Percentiles rank a stretch among this genome's conserved stretches.
Conservation (phyloP, 2,888 invertebrate species). For the Ochropleura leucogaster region DNA sequence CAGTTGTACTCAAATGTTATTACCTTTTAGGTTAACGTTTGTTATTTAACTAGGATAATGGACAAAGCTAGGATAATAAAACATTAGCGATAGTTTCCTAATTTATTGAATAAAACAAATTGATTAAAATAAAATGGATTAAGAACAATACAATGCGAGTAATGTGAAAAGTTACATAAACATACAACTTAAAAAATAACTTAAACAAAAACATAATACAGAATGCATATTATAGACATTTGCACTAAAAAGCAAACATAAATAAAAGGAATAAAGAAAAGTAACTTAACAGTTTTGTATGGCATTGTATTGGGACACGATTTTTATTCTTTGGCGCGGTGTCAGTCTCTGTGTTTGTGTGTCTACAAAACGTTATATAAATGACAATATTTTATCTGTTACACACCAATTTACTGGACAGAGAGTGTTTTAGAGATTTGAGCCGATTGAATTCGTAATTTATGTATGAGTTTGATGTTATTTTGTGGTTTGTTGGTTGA, state of each 20-base stretch:
- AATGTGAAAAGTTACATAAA: background rate
- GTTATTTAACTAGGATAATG: background rate
- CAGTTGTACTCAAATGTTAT: background rate
- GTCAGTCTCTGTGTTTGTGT: conserved; percentile 78
- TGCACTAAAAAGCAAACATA: conserved; percentile 4
- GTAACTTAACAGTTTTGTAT: conserved; percentile 57
- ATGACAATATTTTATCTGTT: conserved; percentile 71
- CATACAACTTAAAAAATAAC: background rate
- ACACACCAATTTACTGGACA: conserved; percentile 41
- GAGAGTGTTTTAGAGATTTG: conserved; percentile 35
- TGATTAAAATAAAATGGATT: background rate
- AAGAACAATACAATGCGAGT: background rate
- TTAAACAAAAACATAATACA: background rate
- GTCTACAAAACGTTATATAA: conserved; percentile 75
- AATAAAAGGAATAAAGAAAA: background rate
- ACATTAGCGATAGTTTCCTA: background rate
- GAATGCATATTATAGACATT: background rate
- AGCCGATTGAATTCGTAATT: conserved; percentile 14
- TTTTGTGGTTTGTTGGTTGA: background rate
- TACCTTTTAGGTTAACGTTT: background rate
- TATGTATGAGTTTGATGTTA: background rate
- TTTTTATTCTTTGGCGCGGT: conserved; percentile 83
- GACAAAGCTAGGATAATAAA: background rate
- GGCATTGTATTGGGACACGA: conserved; percentile 73
- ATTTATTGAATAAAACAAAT: background rate